Evolutionary conservation across 2,113 vertebrate genomes (phyloP).

Genomic region (Thinocorus orbignyianus): DNA sequence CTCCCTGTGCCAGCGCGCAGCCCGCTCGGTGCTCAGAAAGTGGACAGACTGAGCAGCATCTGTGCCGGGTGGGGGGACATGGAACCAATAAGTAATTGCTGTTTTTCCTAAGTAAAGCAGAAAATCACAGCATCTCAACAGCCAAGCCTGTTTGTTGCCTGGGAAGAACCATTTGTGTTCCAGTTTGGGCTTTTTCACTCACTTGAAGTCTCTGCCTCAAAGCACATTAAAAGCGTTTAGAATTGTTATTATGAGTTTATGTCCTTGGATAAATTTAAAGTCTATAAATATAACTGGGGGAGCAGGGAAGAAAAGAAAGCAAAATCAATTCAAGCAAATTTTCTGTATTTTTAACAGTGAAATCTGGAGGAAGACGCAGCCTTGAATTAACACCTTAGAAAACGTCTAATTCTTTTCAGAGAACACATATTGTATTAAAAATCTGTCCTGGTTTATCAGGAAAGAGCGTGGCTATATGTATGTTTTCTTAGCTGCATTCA

Average conservation of each 20-base stretch:
- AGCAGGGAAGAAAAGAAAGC: background rate
- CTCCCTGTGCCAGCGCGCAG: background rate
- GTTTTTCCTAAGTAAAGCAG: slow-evolving; percentile 62
- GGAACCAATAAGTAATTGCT: slow-evolving; percentile 69
- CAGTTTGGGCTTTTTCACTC: slow-evolving; percentile 37
- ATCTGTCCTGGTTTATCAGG: slow-evolving; percentile 4
- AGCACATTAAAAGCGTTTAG: slow-evolving; percentile 15
- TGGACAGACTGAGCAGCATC: slow-evolving; percentile 77
- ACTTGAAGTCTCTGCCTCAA: slow-evolving; percentile 46
- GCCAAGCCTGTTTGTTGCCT: slow-evolving; percentile 53
- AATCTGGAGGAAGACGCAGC: background rate
- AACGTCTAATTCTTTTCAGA: background rate
- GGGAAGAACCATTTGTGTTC: slow-evolving; percentile 58
- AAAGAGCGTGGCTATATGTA: background rate
- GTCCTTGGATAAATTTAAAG: background rate
- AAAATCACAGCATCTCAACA: slow-evolving; percentile 49
- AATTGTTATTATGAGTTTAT: slow-evolving; percentile 5
- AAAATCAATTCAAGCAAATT: background rate
- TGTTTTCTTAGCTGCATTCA: slow-evolving; percentile 40
- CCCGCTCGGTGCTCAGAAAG: slow-evolving; percentile 30
- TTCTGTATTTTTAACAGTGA: background rate
- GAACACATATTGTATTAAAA: background rate
- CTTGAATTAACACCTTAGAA: background rate
- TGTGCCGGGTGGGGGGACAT: slow-evolving; percentile 59
- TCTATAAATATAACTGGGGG: background rate